Conservation (phyloP, 2,113 vertebrate species). For the Mugil cephalus region DNA sequence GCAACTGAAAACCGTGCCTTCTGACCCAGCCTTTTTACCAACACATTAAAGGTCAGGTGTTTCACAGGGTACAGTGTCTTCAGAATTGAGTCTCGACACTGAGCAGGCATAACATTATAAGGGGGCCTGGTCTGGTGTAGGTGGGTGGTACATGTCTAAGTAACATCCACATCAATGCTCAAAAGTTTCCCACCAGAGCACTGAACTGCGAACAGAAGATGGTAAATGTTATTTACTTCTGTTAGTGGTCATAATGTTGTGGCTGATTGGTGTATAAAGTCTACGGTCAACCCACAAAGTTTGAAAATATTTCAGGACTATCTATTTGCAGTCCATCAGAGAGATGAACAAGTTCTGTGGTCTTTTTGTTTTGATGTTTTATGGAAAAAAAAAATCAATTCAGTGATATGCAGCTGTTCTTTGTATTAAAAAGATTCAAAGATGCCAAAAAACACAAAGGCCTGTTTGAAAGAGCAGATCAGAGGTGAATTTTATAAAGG, state of each 20-base stretch:
- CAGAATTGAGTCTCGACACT: not conserved
- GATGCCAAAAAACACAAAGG: constrained; percentile 21
- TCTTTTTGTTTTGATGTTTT: constrained; percentile 1
- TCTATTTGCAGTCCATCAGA: not conserved
- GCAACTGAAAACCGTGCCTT: constrained; percentile 8
- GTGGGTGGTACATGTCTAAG: no score
- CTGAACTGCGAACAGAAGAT: no score
- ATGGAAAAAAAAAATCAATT: constrained; percentile 15
- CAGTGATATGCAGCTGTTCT: constrained; percentile 17
- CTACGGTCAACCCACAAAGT: no score
- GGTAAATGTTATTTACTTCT: no score
- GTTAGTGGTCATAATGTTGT: no score
- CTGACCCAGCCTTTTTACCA: not conserved
- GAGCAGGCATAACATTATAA: no score
- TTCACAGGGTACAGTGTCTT: not conserved
- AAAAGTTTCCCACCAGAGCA: no score
- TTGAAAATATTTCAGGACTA: not conserved
- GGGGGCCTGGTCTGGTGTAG: no score
- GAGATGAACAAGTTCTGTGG: not conserved
- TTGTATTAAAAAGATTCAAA: not conserved
- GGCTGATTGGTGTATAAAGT: no score
- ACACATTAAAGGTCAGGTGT: not conserved
- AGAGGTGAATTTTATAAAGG: not conserved
- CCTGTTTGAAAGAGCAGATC: constrained; percentile 3
- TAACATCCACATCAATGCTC: no score